Evolutionary conservation across 2,113 vertebrate genomes (phyloP).

Genomic region (Saccopteryx bilineata): DNA sequence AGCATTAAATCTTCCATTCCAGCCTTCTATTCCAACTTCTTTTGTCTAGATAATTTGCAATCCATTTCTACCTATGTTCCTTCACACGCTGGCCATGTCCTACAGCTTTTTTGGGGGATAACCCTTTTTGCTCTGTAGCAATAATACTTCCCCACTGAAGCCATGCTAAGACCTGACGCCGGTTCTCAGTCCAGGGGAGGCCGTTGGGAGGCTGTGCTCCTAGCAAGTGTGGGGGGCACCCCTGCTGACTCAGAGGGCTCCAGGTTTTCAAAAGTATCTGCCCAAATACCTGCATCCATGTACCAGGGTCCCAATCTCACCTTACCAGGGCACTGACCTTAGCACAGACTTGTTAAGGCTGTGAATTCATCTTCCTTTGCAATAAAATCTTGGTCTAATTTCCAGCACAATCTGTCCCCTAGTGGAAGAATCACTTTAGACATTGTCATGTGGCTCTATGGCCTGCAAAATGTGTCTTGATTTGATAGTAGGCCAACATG

Average conservation of each 20-base stretch:
- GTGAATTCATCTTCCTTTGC: conserved; percentile 42
- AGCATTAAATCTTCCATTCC: not conserved
- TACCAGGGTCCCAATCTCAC: not conserved
- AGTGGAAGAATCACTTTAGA: conserved; percentile 32
- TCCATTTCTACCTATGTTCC: not conserved
- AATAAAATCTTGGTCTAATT: conserved; percentile 66
- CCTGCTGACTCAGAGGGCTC: not conserved
- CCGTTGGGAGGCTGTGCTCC: not conserved
- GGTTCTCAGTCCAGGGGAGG: not conserved
- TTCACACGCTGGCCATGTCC: not conserved
- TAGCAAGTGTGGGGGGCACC: not conserved
- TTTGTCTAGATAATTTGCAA: not conserved
- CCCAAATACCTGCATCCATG: not conserved
- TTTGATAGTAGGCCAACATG: conserved; percentile 1
- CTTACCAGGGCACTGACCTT: not conserved
- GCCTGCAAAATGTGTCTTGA: conserved; percentile 59
- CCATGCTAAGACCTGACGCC: not conserved
- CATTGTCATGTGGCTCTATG: not conserved
- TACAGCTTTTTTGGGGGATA: not conserved
- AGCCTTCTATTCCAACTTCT: not conserved
- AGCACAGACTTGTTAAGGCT: not conserved
- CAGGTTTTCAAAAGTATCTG: not conserved
- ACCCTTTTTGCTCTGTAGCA: not conserved
- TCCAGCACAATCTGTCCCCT: conserved; percentile 59
- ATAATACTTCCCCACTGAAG: not conserved